Conservation (phyloP, 2,113 vertebrate genomes). For the Mus spicilegus region DNA sequence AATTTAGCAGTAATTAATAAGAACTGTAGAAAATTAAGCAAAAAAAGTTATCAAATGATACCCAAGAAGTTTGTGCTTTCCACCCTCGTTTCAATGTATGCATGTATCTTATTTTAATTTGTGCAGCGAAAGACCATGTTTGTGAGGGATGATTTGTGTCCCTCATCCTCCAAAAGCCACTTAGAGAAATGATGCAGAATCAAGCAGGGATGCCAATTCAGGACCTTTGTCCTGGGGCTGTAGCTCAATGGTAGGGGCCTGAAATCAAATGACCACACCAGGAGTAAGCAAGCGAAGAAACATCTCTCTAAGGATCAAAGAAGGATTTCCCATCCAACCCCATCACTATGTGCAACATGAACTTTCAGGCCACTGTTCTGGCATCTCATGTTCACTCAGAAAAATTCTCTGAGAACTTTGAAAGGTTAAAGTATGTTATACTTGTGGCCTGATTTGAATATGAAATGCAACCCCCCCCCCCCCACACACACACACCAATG, state of each 20-base stretch:
- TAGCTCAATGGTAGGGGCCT: neutral
- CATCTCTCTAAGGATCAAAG: neutral
- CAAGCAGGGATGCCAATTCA: neutral
- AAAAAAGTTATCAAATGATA: constrained; percentile 37
- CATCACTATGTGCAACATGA: neutral
- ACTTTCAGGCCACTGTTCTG: neutral
- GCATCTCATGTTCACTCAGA: neutral
- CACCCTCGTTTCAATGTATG: constrained; percentile 28
- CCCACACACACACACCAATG: too few relatives aligned
- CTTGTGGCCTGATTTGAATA: neutral
- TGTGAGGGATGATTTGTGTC: neutral
- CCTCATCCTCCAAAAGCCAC: neutral
- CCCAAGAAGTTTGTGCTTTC: constrained; percentile 6
- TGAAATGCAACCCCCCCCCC: neutral
- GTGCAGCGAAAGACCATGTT: neutral
- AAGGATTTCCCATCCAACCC: neutral
- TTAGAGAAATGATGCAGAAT: neutral
- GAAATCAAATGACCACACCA: neutral
- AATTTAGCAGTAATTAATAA: constrained; percentile 57
- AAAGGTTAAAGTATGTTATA: constrained; percentile 5
- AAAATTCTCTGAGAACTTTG: neutral
- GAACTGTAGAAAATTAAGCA: constrained; percentile 41
- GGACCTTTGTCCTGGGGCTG: neutral
- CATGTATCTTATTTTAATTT: neutral
- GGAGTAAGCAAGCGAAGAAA: too few relatives aligned